Base-by-base conservation (phyloP, 1,140 invertebrate species). In the Grapholita molesta region DNA sequence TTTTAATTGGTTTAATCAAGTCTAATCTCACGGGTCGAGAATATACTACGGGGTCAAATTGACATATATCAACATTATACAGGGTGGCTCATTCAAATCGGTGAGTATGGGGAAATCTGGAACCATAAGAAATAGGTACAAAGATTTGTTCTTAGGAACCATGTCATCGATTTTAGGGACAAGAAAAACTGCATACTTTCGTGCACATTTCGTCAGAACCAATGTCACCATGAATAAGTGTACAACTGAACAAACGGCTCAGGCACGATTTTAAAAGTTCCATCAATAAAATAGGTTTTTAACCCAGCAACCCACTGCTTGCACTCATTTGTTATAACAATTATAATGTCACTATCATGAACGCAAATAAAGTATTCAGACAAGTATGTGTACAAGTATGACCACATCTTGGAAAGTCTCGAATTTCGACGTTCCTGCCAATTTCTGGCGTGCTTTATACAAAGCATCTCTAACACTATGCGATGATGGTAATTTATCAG, bases 231-330 rank as follows among this genome's bases (percentile, higher is more conserved):
- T n/a, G n/a, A n/a, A n/a, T n/a, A n/a, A n/a, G n/a, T n/a, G n/a
- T n/a, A n/a, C n/a, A n/a, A n/a, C n/a, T n/a, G n/a, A n/a, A n/a
- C 3, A 3, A 52, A 52, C 15, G 42, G 42, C 42, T 52, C 15
- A 15, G 42, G 42, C 42, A 52, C 42, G 12, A 52, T 52, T 52
- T 52, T 52, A 52, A 52, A 52, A 7, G 42, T 52, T n/a, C 42
- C 15, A 52, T 52, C 15, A 9, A 57, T n/a, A 57, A 57, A 57
- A 57, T 28, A 57, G 53, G 53, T 57, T 57, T 57, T 57, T 57
- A 57, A 57, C 11, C 53, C 21, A 24, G 53, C 23, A 0, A 57
- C 28, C 53, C 53, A 57, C 53, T 57, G 21, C 53, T 57, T 57
- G 4, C 53, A 57, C 23, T 57, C 53, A 57, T 25, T 28, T 57